phyloP scores from a whole-genome alignment of 1,140 invertebrate species.

The Drosophila ohnishii region DNA sequence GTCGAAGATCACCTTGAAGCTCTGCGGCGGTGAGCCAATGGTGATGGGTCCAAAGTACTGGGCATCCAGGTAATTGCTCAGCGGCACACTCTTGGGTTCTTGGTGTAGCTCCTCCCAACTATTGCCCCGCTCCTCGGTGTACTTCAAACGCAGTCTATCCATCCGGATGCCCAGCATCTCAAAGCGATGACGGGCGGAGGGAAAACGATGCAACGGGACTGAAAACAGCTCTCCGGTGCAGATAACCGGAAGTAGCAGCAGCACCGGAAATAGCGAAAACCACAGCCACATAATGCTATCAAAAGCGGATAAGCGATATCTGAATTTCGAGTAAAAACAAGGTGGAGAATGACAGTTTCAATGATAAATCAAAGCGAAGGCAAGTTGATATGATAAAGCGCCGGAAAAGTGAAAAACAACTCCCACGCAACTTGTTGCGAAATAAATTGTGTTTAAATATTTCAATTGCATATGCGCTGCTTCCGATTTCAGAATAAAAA shows the following conservation, averaged over 20 bases:
- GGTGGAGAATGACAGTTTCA: conserved; percentile 1
- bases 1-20: conserved; percentile 98
- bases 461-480: conserved; percentile 24
- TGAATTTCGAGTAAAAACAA: neutral
- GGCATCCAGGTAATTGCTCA: conserved; percentile 96
- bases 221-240: conserved; percentile 35
- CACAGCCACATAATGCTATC: conserved; percentile 45
- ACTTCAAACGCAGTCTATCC: conserved; percentile 64
- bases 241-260: conserved; percentile 14
- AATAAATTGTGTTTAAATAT: conserved; percentile 44
- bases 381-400: conserved; percentile 1
- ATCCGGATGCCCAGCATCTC: conserved; percentile 67
- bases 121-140: conserved; percentile 19
- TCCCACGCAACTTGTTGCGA: conserved; percentile 9
- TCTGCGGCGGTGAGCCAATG: conserved; percentile 96
- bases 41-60: conserved; percentile 98
- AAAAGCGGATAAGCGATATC: conserved; percentile 8
- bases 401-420: neutral
- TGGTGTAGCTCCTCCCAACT: neutral
- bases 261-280: conserved; percentile 5
- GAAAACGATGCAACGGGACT: conserved; percentile 58
- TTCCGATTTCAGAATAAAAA: conserved; percentile 10
- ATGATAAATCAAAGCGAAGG: conserved; percentile 27
- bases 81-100: conserved; percentile 77
- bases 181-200: conserved; percentile 64